Evolutionary conservation across 2,113 vertebrate genomes (phyloP), one percentile per base, ranked within the genome.

Genomic region (Cebus imitator): DNA sequence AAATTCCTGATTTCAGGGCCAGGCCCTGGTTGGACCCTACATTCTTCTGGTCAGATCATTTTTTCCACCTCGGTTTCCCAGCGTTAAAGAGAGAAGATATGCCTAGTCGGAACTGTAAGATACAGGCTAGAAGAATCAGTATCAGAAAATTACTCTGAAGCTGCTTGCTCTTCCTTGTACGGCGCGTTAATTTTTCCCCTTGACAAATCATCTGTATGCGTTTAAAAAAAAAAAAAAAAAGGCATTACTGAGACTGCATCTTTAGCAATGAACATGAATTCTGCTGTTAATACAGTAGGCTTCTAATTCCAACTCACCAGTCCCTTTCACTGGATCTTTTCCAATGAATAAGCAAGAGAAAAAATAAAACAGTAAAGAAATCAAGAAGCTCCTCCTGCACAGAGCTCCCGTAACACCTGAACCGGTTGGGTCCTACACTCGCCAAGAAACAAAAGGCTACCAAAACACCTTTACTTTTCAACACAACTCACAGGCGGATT

Each of bases 401-500:
- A 32, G 35, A 84, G 52, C 80, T 75, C 25, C 58, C 87, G 35
- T 70, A 61, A 79, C 82, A 91, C 90, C 57, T 93, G 87, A 89
- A 45, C 64, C 58, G 8, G 82, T 0, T 0, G 64, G 45, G 70
- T 50, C 75, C 79, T 4, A 16, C 52, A 21, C 64, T 52, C 70
- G 45, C 23, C 68, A 8, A 84, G 48, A 48, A 94, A 96, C 88
- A 94, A 91, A 98, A 95, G 57, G 23, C 58, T 40, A 25, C 81
- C 45, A 27, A 10, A 35, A 76, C 87, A 45, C 84, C 82, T 82
- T 14, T 18, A 32, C 78, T 85, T 70, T 48, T 25, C 84, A 20
- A 20, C 27, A 20, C 76, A n/a, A 87, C 92, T 87, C 89, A 27
- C 50, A 35, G 27, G 16, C 75, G 35, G 68, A 61, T 5, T 12